phyloP scores from a whole-genome alignment of 2,113 vertebrate species.

The Passer domesticus region DNA sequence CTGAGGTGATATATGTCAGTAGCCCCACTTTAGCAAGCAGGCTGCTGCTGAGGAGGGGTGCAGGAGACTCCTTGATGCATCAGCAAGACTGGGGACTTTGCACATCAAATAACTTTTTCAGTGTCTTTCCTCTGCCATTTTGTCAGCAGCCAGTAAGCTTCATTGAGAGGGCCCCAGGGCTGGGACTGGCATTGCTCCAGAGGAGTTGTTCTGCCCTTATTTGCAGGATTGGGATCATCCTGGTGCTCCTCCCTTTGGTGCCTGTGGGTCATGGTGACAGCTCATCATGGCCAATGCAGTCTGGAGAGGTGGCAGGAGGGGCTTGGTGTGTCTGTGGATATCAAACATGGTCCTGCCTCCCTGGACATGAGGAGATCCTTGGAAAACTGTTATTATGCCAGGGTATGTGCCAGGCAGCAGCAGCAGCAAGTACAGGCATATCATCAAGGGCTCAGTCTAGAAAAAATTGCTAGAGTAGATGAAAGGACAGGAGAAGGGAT shows the following conservation, averaged over 20 bases:
- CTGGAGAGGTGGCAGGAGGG: neutral
- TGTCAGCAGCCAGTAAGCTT: neutral
- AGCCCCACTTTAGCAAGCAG: accelerated
- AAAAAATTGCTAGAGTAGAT: neutral
- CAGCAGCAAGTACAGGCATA: neutral
- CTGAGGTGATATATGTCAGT: accelerated
- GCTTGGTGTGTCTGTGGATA: neutral
- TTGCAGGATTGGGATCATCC: neutral
- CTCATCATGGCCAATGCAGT: accelerated
- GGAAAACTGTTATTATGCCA: neutral
- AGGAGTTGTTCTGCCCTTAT: neutral
- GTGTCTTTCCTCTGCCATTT: neutral
- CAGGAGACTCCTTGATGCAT: neutral
- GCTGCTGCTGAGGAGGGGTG: neutral
- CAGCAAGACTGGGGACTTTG: neutral
- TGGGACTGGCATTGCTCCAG: neutral
- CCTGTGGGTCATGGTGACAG: neutral
- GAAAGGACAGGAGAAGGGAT: neutral
- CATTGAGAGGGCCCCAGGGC: neutral
- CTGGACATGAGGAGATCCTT: neutral
- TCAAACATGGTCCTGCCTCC: accelerated
- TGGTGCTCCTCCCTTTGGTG: neutral
- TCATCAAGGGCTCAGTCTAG: neutral
- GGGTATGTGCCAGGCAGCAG: neutral
- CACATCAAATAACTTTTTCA: neutral